These are phyloP conservation scores for Drosophila punjabiensis DNA, from an alignment of 1,140 invertebrate species.

Conservation along the genomic window DNA sequence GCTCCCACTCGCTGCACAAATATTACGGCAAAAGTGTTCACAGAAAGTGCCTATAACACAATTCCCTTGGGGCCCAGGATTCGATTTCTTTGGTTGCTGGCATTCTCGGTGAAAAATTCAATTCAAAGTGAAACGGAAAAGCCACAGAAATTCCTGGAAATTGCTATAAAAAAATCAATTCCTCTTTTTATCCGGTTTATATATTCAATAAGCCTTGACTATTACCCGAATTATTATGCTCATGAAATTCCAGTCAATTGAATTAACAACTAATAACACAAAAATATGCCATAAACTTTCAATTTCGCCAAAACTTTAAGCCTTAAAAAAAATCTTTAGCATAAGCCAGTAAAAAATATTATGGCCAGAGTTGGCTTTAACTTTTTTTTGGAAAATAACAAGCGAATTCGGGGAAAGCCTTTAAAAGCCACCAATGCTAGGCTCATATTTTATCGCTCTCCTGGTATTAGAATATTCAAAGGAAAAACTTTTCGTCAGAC, in stretches of 20 bases:
- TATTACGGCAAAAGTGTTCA: constrained; percentile 13
- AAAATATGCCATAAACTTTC: not conserved
- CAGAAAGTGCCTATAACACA: not conserved
- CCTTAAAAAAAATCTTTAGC: not conserved
- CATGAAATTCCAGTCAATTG: constrained; percentile 3
- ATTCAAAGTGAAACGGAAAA: not conserved
- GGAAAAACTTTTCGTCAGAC: constrained; percentile 26
- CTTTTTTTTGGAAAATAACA: not conserved
- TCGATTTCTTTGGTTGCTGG: constrained; percentile 6
- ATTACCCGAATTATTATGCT: not conserved
- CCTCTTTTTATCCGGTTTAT: not conserved
- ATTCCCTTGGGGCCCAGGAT: constrained; percentile 8
- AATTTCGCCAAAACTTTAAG: not conserved
- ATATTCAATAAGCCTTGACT: not conserved
- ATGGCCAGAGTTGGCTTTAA: not conserved
- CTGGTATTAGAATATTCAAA: constrained; percentile 20
- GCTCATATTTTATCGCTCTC: constrained; percentile 26
- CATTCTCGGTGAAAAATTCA: constrained; percentile 7
- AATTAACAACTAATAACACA: constrained; percentile 9
- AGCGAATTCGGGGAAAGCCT: not conserved
- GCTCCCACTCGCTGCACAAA: constrained; percentile 2
- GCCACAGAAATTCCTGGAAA: constrained; percentile 1
- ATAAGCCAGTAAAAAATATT: not conserved
- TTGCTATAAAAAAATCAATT: constrained; percentile 1
- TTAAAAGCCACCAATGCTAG: not conserved